These are phyloP conservation scores for Gymnoscopelus microlampas DNA, from an alignment of 2,797 vertebrate genomes.

Conservation along the genomic window DNA sequence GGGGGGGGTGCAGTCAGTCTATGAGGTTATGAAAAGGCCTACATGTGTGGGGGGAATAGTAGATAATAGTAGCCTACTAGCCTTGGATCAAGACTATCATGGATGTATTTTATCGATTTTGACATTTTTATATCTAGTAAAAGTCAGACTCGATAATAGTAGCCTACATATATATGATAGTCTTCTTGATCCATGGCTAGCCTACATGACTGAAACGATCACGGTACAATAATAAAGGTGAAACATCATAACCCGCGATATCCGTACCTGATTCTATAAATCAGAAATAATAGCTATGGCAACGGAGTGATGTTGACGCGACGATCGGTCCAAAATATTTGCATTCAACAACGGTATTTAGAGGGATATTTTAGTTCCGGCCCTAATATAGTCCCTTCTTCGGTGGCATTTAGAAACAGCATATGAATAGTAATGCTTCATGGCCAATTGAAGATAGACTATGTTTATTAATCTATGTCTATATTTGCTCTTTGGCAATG, in stretches of 20 bases:
- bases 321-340: constrained; percentile 55
- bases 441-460: constrained; percentile 27
- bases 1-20: constrained; percentile 39
- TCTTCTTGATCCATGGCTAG: not conserved
- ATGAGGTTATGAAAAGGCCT: constrained; percentile 56
- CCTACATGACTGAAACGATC: constrained; percentile 38
- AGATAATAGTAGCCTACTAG: not conserved
- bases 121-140: too few relatives aligned
- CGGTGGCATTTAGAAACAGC: constrained; percentile 58
- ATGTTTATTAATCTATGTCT: constrained; percentile 36
- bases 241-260: constrained; percentile 42
- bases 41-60: constrained; percentile 47
- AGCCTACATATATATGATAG: too few relatives aligned
- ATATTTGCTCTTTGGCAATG: constrained; percentile 10
- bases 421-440: constrained; percentile 23
- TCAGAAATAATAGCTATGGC: constrained; percentile 29
- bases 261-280: constrained; percentile 17
- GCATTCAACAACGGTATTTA: constrained; percentile 52
- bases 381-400: constrained; percentile 40
- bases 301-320: constrained; percentile 36
- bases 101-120: too few relatives aligned
- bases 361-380: constrained; percentile 36
- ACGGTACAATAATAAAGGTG: constrained; percentile 38
- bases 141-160: too few relatives aligned
- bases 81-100: too few relatives aligned